Percentiles rank a stretch among this genome's conserved stretches.
phyloP scores from a whole-genome alignment of 2,888 invertebrate species.

The Platerodrilus igneus region DNA sequence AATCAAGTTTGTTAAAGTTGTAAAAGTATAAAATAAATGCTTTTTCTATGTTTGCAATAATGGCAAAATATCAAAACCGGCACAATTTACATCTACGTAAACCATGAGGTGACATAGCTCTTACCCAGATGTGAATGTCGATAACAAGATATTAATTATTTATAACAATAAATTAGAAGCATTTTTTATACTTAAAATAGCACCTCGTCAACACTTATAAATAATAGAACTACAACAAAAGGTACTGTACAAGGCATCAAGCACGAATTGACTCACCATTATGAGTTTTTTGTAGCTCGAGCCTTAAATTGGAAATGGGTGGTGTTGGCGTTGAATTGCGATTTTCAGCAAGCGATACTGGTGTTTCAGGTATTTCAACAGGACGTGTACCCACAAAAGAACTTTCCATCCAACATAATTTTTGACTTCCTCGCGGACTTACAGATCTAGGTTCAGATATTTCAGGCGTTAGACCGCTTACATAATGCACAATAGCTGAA shows the following conservation, averaged over 20 bases:
- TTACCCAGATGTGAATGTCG: slow-evolving; percentile 2
- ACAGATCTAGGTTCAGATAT: slow-evolving; percentile 32
- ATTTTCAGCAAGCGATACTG: slow-evolving; percentile 47
- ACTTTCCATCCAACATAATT: slow-evolving; percentile 86
- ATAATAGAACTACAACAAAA: slow-evolving; percentile 9
- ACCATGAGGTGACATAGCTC: slow-evolving; percentile 44
- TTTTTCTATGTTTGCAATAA: too few species aligned
- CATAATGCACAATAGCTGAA: slow-evolving; percentile 89
- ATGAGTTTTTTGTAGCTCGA: slow-evolving; percentile 49
- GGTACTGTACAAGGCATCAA: slow-evolving; percentile 22
- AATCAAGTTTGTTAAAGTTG: too few species aligned
- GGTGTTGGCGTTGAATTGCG: slow-evolving; percentile 40
- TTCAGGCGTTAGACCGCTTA: slow-evolving; percentile 64
- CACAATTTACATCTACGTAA: slow-evolving; percentile 47
- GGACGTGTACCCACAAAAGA: slow-evolving; percentile 85
- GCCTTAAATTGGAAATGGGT: slow-evolving; percentile 45
- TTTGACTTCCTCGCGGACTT: slow-evolving; percentile 60
- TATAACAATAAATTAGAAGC: slow-evolving; percentile 17
- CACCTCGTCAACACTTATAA: slow-evolving; percentile 18
- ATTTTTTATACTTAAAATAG: slow-evolving; percentile 21
- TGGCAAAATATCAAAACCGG: slow-evolving; percentile 50
- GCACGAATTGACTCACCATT: slow-evolving; percentile 50
- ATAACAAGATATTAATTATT: slow-evolving; percentile 6
- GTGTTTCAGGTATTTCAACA: slow-evolving; percentile 80
- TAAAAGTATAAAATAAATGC: too few species aligned